These are phyloP conservation scores for Linnaemya tessellans DNA, from an alignment of 2,888 invertebrate genomes.

Conservation along the genomic window DNA sequence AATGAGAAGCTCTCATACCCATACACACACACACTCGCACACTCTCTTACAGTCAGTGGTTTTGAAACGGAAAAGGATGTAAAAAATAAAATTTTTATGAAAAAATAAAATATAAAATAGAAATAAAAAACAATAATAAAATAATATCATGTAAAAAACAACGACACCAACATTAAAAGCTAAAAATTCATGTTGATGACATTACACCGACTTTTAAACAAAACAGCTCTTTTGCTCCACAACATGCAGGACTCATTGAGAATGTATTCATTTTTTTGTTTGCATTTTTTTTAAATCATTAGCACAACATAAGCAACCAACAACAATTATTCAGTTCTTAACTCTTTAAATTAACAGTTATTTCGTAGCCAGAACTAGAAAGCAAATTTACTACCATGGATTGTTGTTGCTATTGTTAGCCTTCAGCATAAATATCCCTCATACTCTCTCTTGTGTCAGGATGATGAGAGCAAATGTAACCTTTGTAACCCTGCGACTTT, in stretches of 20 bases:
- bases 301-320: too few relatives aligned
- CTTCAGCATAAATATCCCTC: too few relatives aligned
- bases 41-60: conserved; percentile 58
- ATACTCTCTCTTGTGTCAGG: too few relatives aligned
- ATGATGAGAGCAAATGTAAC: too few relatives aligned
- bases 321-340: too few relatives aligned
- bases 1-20: conserved; percentile 42
- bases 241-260: neutral
- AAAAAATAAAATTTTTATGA: conserved; percentile 63
- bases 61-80: conserved; percentile 71
- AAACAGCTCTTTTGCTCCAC: conserved; percentile 27
- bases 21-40: conserved; percentile 1
- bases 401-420: too few relatives aligned
- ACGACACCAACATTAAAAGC: conserved; percentile 53
- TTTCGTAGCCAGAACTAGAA: too few relatives aligned
- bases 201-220: conserved; percentile 42
- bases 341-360: too few relatives aligned
- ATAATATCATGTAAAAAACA: conserved; percentile 38
- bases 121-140: conserved; percentile 38
- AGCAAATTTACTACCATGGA: too few relatives aligned
- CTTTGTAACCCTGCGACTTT: too few relatives aligned
- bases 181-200: conserved; percentile 68
- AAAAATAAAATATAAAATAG: conserved; percentile 43
- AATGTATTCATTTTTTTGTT: conserved; percentile 38
- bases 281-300: neutral